Base-by-base conservation (phyloP, 1,140 invertebrate genomes). In the Scaptomyza hsui region DNA sequence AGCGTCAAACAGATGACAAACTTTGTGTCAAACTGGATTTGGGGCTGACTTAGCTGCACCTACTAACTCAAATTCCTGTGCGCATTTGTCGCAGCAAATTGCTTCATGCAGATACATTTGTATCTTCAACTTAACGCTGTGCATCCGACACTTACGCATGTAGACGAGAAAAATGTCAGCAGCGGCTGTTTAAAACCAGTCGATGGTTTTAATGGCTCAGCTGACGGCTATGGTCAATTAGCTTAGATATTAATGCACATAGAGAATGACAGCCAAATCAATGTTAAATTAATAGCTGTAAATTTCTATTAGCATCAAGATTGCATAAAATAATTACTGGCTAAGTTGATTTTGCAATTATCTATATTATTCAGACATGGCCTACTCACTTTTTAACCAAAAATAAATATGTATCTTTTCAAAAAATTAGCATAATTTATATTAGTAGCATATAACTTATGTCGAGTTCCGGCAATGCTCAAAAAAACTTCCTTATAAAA, bases 201-300 rank as follows among this genome's bases (percentile, higher is more conserved):
- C 71, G 60, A 52, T 53, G 26, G 1, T 57, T 55, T 57, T 53
- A 79, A 26, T 57, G 61, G 67, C 64, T 56, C 4, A 29, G 47
- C 60, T 61, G 72, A 72, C 72, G 72, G 72, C 72, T 56, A 86
- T 77, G 81, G 68, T 61, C 80, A 86, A 85, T 85, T 86, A 85
- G 76, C 81, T 86, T 39, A 67, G 76, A 65, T 81, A 39, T 74
- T 42, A 75, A 72, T 39, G 55, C 44, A 71, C 53, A 68, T 48
- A 56, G 32, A 18, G 74, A 47, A 42, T 77, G 69, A 49, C 69
- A 78, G 41, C 24, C 21, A 49, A 73, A 56, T 18, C 44, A 21
- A 32, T 59, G 12, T 47, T 44, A 19, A 67, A 59, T 80, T 60
- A 71, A 44, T 39, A 44, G 44, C 24, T 15, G 29, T 53, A 44